Evolutionary conservation across 1,140 invertebrate genomes (phyloP), one percentile per base, ranked within the genome.

Genomic region (Pentalonia nigronervosa): DNA sequence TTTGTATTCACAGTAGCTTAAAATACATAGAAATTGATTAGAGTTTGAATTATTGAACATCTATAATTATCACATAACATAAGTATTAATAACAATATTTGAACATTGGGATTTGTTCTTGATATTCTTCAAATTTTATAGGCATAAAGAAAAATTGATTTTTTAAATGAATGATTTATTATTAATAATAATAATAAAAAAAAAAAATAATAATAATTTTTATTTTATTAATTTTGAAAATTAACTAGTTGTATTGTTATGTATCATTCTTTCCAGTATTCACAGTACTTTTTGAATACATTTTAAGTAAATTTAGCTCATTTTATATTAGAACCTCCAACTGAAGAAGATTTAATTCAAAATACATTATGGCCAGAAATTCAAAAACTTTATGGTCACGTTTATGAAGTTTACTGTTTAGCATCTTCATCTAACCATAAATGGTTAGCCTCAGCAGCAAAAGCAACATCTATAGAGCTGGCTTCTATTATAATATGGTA

Each of bases 281-380:
- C n/a, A 0, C 4, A n/a, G 17, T 67, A 76, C 0, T 76, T n/a
- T 76, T 76, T 34, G 7, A n/a, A n/a, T 17, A 76, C 0, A n/a
- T n/a, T 76, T 76, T 34, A n/a, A n/a, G 17, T 17, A 76, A 17
- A n/a, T 76, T 76, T 76, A 17, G 21, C 9, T 86, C 9, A 47
- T 30, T 45, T 11, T 86, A 86, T 25, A 76, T 67, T 94, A 97
- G 96, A 96, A 94, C 97, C 97, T 25, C 97, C 97, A 1, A 97
- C 97, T 7, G 98, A 98, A 95, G 99, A 99, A 95, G 97, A 97
- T 92, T 95, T 99, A 36, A 95, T 98, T 95, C 98, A 99, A 95
- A 97, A 98, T 95, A 99, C 99, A 0, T 95, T 99, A 14, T 99
- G 99, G 99, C 99, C 99, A 23, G 99, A 99, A 96, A 95, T 97